Conservation (phyloP, 2,888 invertebrate genomes). For the Drosophila longiperda region DNA sequence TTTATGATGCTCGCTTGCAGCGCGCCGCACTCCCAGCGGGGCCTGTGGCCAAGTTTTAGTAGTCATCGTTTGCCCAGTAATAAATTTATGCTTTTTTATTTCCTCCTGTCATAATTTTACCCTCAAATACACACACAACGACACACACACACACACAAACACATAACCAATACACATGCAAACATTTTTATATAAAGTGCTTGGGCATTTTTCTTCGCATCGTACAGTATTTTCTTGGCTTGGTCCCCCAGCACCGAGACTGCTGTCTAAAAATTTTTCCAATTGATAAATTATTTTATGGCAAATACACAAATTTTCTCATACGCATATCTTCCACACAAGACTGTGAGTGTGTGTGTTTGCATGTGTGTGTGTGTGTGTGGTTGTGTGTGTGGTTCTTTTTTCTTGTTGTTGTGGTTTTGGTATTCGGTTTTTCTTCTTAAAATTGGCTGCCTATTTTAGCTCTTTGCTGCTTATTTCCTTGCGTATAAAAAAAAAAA, state of each 20-base stretch:
- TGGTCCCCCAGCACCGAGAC: conserved; percentile 15
- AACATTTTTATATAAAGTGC: conserved; percentile 55
- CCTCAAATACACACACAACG: conserved; percentile 65
- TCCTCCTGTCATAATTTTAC: conserved; percentile 82
- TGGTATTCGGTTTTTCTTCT: conserved; percentile 48
- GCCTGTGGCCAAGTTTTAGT: conserved; percentile 79
- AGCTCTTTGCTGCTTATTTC: conserved; percentile 62
- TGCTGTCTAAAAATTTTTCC: conserved; percentile 70
- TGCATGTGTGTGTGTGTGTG: conserved; percentile 32
- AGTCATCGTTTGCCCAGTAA: conserved; percentile 78
- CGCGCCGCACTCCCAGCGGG: conserved; percentile 62
- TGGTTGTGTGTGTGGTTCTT: conserved; percentile 36
- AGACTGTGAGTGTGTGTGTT: conserved; percentile 16
- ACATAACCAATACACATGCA: conserved; percentile 22
- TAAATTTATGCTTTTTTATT: conserved; percentile 82
- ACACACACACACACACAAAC: conserved; percentile 46
- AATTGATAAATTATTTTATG: conserved; percentile 82
- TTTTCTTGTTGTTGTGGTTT: conserved; percentile 54
- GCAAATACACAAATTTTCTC: conserved; percentile 78
- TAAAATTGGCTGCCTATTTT: conserved; percentile 40
- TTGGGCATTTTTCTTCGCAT: conserved; percentile 67
- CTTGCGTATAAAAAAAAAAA: conserved; percentile 53
- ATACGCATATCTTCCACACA: conserved; percentile 54
- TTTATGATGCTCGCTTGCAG: conserved; percentile 75
- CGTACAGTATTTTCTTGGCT: conserved; percentile 31